phyloP scores from a whole-genome alignment of 2,797 vertebrate genomes.

The Eulemur coronatus region DNA sequence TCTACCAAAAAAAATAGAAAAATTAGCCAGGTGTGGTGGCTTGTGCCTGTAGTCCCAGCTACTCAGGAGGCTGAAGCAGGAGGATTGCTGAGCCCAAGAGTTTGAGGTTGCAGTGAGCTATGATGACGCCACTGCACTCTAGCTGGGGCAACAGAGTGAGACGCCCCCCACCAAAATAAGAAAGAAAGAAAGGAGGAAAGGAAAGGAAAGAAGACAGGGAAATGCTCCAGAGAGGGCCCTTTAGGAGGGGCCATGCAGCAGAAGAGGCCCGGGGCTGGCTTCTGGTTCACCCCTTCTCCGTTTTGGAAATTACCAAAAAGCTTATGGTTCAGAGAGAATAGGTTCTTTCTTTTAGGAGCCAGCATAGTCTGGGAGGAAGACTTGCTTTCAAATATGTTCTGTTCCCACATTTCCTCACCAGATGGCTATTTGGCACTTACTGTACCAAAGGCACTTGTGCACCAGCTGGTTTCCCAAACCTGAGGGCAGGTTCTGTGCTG shows the following conservation, averaged over 20 bases:
- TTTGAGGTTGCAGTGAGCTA: neutral
- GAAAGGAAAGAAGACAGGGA: neutral
- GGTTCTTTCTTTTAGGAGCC: neutral
- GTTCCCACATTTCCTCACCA: too few species aligned
- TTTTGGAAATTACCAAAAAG: neutral
- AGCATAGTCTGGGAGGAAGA: neutral
- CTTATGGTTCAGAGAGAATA: neutral
- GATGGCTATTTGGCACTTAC: neutral
- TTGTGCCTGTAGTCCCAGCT: neutral
- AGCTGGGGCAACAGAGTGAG: neutral
- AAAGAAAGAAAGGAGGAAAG: too few species aligned
- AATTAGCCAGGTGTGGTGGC: neutral
- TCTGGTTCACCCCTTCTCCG: rapidly evolving
- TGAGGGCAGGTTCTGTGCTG: neutral
- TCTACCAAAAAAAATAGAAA: neutral
- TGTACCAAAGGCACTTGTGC: neutral
- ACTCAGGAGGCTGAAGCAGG: neutral
- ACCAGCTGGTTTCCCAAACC: neutral
- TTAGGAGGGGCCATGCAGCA: neutral
- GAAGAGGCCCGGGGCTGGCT: neutral
- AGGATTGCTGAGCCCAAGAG: neutral
- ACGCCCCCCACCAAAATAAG: neutral
- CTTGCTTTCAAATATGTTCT: neutral
- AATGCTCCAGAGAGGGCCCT: neutral
- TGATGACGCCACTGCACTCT: neutral